Conservation (phyloP, 2,888 invertebrate genomes). For the Drosophila anomelani region DNA sequence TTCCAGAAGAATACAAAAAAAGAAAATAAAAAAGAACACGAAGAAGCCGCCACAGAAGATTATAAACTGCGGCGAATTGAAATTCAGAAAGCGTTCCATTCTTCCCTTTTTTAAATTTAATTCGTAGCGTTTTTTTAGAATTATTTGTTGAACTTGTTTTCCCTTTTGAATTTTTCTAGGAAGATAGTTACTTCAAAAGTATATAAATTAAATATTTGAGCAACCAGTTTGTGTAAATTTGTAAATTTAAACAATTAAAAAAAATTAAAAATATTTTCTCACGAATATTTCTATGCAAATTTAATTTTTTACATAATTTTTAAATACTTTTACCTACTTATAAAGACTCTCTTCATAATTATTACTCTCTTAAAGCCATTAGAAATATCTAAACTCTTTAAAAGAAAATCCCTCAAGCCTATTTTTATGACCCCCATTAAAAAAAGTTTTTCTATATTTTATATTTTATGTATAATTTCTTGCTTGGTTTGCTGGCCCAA, state of each 20-base stretch:
- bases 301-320: not conserved
- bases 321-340: not conserved
- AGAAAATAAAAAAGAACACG: not conserved
- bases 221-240: not conserved
- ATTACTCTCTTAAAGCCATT: not conserved
- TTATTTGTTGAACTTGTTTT: conserved; percentile 17
- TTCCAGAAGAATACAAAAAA: conserved; percentile 16
- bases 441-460: conserved; percentile 5
- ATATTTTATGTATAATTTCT: conserved; percentile 11
- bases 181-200: not conserved
- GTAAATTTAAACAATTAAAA: not conserved
- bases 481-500: conserved; percentile 27
- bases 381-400: not conserved
- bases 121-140: conserved; percentile 1
- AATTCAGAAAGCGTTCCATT: conserved; percentile 59
- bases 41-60: conserved; percentile 10
- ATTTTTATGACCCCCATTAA: conserved; percentile 6
- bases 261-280: not conserved
- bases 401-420: not conserved
- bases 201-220: not conserved
- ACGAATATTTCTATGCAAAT: not conserved
- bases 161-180: conserved; percentile 16
- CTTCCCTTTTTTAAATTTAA: conserved; percentile 13
- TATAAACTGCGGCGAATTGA: conserved; percentile 40
- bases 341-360: too few relatives aligned